Base-by-base conservation (phyloP, 2,797 vertebrate species). In the Danio tinwini region DNA sequence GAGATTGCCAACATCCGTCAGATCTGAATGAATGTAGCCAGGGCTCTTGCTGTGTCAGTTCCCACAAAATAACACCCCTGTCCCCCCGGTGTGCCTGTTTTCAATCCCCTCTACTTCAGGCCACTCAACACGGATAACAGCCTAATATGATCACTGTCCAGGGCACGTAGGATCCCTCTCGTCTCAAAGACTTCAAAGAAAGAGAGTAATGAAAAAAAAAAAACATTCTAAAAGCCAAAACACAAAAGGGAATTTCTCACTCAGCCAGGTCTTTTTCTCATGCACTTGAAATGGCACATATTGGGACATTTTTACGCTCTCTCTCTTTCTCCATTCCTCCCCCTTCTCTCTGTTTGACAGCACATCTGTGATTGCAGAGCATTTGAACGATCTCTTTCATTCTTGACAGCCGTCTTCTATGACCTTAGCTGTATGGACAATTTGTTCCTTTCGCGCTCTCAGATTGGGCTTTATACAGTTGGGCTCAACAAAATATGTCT, bases 1-100 rank as follows among this genome's bases (percentile, higher is more conserved):
- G 88, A 90, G 90, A 93, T 92, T 92, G 88, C 92, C 91, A 89
- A 85, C 91, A 89, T 93, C 92, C 86, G 88, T 93, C 90, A 92
- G 88, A 86, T 87, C 86, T 83, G 88, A 89, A 87, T 82, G 86
- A 88, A 85, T 63, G 82, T 71, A 82, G 84, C 87, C 85, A 85
- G 67, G 84, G 42, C 85, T 81, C 81, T 81, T 2, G 81, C 86
- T 79, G 87, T 82, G 90, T 88, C 87, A 82, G 85, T 86, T 86
- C 86, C 76, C 88, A 87, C 84, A 86, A 89, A 93, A 92, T 92
- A 88, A 89, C 92, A 90, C 89, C 79, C 85, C 88, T 72, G 83
- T 90, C 87, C 84, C 83, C 10, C 70, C 87, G 83, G 83, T 84
- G 86, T 89, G 87, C 86, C 82, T 80, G 83, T 84, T 84, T 77